Base-by-base conservation (phyloP, 2,113 vertebrate species). In the Isurus oxyrinchus region DNA sequence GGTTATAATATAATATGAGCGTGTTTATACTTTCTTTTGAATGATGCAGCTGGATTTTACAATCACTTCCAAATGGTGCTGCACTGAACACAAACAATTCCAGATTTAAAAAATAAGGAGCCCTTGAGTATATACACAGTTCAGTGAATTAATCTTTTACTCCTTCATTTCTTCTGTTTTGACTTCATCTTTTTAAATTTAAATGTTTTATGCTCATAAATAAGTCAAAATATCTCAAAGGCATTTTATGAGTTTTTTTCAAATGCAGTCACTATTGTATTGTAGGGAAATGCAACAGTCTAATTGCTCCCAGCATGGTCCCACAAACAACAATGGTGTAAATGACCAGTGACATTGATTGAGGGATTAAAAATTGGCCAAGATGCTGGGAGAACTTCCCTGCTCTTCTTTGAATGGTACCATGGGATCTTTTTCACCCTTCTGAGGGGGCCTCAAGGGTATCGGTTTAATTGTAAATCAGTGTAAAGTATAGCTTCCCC, bases 1-100 rank as follows among this genome's bases (percentile, higher is more conserved):
- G 94, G 44, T 72, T 72, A 95, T 25, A 95, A 91, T 91, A 91
- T 91, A 91, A 95, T 72, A 72, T 16, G 44, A 72, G 67, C 49
- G 27, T 72, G 67, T 95, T 95, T 95, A 55, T 95, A 44, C 63
- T 61, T 69, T 40, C 35, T 91, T 69, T 95, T 31, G 63, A 72
- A 69, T 72, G 63, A 69, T 53, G 66, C 94, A 53, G 94, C 94
- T 95, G 94, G 94, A 44, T 72, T 53, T 72, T 49, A 72, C 94
- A 95, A 95, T 95, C 25, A 72, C 14, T 72, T 95, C 94, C 94
- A 95, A 95, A 95, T 72, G 94, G 44, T 35, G 44, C 94, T 95
- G 40, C 44, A 44, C 63, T 72, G 66, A 95, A 95, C 63, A 53
- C 94, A 72, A 72, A 72, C 94, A 95, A 72, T 53, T 55, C 44